Conservation (phyloP, 2,888 invertebrate species). For the Aromia moschata region DNA sequence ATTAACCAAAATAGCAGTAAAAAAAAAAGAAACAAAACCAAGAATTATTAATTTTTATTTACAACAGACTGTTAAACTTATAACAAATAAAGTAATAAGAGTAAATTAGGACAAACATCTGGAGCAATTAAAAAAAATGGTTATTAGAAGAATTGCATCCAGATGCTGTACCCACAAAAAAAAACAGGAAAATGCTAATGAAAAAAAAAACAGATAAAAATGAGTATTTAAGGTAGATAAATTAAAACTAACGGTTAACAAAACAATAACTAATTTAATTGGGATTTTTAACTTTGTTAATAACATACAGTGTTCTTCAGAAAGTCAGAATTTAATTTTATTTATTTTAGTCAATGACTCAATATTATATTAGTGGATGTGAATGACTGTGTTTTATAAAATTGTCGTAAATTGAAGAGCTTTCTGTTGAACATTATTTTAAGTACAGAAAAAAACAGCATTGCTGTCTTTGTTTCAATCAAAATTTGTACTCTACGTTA, state of each 20-base stretch:
- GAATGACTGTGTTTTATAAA: too few relatives aligned
- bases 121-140: slow-evolving; percentile 26
- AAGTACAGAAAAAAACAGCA: slow-evolving; percentile 5
- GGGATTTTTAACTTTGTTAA: not conserved
- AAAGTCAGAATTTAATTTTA: too few relatives aligned
- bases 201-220: slow-evolving; percentile 16
- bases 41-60: slow-evolving; percentile 30
- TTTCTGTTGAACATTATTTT: not conserved
- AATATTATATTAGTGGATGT: too few relatives aligned
- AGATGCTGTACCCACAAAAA: too few relatives aligned
- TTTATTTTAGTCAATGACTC: too few relatives aligned
- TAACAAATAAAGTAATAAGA: slow-evolving; percentile 28
- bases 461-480: not conserved
- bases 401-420: too few relatives aligned
- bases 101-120: slow-evolving; percentile 36
- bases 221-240: slow-evolving; percentile 13
- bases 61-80: slow-evolving; percentile 28
- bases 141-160: too few relatives aligned
- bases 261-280: slow-evolving; percentile 13
- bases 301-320: too few relatives aligned
- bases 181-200: slow-evolving; percentile 18
- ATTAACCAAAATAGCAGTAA: too few relatives aligned
- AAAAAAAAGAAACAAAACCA: slow-evolving; percentile 28
- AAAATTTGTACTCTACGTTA: not conserved
- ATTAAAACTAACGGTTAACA: slow-evolving; percentile 19